Evolutionary conservation across 2,113 vertebrate species (phyloP).

Genomic region (Geococcyx californianus): DNA sequence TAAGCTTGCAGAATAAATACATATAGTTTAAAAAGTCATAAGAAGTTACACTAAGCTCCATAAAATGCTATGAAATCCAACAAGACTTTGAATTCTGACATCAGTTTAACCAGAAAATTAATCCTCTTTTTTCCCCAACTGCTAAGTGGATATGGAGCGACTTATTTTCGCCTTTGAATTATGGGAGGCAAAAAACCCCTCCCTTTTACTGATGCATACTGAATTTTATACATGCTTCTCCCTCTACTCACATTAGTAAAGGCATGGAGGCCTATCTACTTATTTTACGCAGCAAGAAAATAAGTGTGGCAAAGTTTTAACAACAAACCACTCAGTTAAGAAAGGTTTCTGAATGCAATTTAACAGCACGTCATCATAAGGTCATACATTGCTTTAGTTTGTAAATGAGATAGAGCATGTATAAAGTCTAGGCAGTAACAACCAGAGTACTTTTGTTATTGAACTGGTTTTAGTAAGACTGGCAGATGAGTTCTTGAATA

Average conservation of each 20-base stretch:
- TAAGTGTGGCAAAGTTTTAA: background rate
- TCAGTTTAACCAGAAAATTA: background rate
- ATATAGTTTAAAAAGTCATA: background rate
- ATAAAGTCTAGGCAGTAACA: background rate
- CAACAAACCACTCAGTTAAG: background rate
- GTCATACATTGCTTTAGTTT: background rate
- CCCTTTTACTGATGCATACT: background rate
- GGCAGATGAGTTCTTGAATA: fast-evolving
- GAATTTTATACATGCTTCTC: background rate
- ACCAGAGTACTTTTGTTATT: background rate
- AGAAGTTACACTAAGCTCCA: background rate
- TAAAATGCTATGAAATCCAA: background rate
- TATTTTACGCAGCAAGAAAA: background rate
- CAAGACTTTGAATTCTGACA: background rate
- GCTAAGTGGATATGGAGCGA: background rate
- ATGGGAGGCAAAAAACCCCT: background rate
- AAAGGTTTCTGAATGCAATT: background rate
- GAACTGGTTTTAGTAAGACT: background rate
- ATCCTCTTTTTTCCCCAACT: background rate
- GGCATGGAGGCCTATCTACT: background rate
- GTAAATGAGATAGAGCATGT: background rate
- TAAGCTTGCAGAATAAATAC: background rate
- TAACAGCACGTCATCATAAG: background rate
- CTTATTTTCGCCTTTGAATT: background rate
- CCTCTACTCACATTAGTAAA: background rate